Base-by-base conservation (phyloP, 2,888 invertebrate species). In the Chalcis sispes region DNA sequence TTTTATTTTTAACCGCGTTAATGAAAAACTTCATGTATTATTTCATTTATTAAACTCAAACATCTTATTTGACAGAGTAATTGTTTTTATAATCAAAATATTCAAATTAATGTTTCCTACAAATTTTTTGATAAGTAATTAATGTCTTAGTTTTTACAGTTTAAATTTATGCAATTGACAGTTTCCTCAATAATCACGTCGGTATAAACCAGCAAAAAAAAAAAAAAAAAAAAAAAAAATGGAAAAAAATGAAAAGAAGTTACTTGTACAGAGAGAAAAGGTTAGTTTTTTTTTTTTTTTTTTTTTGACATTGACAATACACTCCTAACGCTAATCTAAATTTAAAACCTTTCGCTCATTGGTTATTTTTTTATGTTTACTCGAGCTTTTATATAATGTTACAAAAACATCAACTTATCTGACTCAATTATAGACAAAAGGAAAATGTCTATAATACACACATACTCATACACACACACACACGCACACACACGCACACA, bases 371-470 rank as follows among this genome's bases (percentile, higher is more conserved):
- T 50, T 13, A 42, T 15, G 66, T 66, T 54, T 40, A 40, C 7
- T n/a, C 46, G 27, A 29, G 18, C 27, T 18, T 69, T 69, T 69
- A 69, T 46, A 58, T 69, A 69, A 69, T 58, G 67, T 15, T 2
- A 54, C 13, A 52, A 56, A 66, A 66, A 66, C 40, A 13, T 2
- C 40, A 10, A 20, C 7, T 32, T n/a, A n/a, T 65, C 54, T 58
- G 67, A 69, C 46, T 69, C 67, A 58, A 48, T 69, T 32, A 58
- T 20, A 56, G 67, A 69, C 58, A 58, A 46, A 69, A 69, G 67
- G 46, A 40, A 69, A 58, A 69, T 58, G 58, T 29, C 67, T 15
- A 46, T 56, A 8, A 42, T 15, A 15, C 32, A 13, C 15, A 32
- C 50, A 1, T n/a, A n/a, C n/a, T n/a, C n/a, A n/a, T n/a, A n/a